Evolutionary conservation across 2,888 invertebrate genomes (phyloP), one percentile per base, ranked within the genome.

Genomic region (Neoscelio sp.): DNA sequence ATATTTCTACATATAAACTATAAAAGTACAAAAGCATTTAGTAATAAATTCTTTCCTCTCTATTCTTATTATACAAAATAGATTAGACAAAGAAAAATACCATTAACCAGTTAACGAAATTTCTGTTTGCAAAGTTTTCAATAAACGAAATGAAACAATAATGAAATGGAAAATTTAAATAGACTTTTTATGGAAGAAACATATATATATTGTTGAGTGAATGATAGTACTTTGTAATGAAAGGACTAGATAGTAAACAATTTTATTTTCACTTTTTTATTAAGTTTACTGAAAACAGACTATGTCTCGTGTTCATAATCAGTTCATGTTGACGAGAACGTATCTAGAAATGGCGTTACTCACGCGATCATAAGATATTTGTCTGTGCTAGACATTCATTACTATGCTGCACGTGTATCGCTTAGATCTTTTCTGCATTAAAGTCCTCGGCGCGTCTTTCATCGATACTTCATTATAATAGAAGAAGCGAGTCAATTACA

Each of bases 341-440:
- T 46, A 50, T 64, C 50, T 50, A 38, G 35, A 28, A 64, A 40
- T 50, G 50, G 33, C 18, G 48, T 64, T 64, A 48, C 64, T 64
- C 50, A 50, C 40, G 38, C 64, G 64, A 64, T 64, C 40, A 50
- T 48, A 40, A 64, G 64, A 28, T 64, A 50, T 20, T 35, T 18
- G 62, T 23, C 46, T 62, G 38, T n/a, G 64, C 50, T 48, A 48
- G 50, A 64, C 64, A 17, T 50, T 50, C 64, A 64, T 64, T 64
- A 44, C 20, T 62, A 62, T 56, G 35, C 56, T n/a, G 50, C 50
- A 30, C 60, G 60, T 62, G 60, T 62, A 44, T 13, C 18, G 33
- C 12, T 18, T 40, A 33, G 60, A 46, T 62, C 60, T 46, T 62
- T 46, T 35, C 60, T 46, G 17, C 18, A 62, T 46, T 62, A 28